Evolutionary conservation across 2,797 vertebrate genomes (phyloP).

Genomic region (Poecilia wingei): DNA sequence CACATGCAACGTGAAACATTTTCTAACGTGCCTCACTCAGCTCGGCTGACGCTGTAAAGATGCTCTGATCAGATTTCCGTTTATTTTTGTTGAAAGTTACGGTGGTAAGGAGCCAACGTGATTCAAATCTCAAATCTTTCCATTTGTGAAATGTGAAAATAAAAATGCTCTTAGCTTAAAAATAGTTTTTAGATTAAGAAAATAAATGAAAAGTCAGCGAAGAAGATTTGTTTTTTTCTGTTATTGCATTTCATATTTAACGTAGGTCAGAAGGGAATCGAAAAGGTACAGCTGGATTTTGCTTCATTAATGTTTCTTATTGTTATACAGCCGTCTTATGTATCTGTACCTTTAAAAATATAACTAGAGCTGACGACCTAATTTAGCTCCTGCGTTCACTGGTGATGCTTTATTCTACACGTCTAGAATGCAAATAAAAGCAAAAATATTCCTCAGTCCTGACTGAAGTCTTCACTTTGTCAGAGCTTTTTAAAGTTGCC

Average conservation of each 20-base stretch:
- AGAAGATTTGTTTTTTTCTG: neutral
- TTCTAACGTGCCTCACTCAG: fast-evolving
- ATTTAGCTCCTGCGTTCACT: neutral
- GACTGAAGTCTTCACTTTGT: neutral
- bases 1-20: slow-evolving; percentile 2
- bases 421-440: neutral
- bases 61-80: neutral
- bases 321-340: neutral
- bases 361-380: neutral
- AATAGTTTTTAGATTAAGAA: neutral
- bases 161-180: neutral
- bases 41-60: neutral
- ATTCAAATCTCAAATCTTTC: neutral
- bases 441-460: neutral
- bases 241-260: neutral
- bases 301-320: neutral
- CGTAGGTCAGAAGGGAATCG: neutral
- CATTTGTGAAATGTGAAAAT: no score
- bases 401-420: neutral
- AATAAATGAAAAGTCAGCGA: neutral
- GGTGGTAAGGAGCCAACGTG: neutral
- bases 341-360: neutral
- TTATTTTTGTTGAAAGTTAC: neutral
- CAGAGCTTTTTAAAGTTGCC: neutral
- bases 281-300: neutral